These are phyloP conservation scores for Prunella fulvescens DNA, from an alignment of 2,113 vertebrate species.

Conservation along the genomic window DNA sequence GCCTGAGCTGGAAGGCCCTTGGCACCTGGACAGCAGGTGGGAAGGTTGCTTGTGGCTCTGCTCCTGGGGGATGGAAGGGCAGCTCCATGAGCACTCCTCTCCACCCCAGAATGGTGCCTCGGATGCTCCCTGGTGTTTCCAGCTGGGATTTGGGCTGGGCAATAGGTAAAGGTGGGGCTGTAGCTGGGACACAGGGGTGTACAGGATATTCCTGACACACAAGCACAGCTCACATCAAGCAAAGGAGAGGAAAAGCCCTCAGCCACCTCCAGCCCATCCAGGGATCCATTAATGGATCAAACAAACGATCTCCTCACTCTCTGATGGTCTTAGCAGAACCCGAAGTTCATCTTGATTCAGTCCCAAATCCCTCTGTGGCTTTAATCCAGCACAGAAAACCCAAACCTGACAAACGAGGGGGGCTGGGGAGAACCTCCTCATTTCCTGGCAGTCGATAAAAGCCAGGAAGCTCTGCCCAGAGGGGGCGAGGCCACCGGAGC, in stretches of 20 bases:
- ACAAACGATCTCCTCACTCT: not conserved
- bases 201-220: not conserved
- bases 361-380: not conserved
- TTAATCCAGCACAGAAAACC: not conserved
- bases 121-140: not conserved
- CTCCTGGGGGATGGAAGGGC: not conserved
- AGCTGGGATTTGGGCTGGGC: not conserved
- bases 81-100: not conserved
- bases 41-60: not conserved
- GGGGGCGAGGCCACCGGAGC: not conserved
- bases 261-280: not conserved
- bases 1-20: not conserved
- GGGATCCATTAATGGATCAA: not conserved
- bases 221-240: not conserved
- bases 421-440: not conserved
- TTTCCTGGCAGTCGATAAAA: not conserved
- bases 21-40: rapidly evolving
- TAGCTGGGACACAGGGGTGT: rapidly evolving
- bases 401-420: not conserved
- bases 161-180: not conserved
- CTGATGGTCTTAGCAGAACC: not conserved
- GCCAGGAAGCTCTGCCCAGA: not conserved
- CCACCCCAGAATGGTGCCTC: not conserved
- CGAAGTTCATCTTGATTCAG: not conserved
- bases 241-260: not conserved